Base-by-base conservation (phyloP, 2,113 vertebrate species). In the Calyptommatus sinebrachiatus region DNA sequence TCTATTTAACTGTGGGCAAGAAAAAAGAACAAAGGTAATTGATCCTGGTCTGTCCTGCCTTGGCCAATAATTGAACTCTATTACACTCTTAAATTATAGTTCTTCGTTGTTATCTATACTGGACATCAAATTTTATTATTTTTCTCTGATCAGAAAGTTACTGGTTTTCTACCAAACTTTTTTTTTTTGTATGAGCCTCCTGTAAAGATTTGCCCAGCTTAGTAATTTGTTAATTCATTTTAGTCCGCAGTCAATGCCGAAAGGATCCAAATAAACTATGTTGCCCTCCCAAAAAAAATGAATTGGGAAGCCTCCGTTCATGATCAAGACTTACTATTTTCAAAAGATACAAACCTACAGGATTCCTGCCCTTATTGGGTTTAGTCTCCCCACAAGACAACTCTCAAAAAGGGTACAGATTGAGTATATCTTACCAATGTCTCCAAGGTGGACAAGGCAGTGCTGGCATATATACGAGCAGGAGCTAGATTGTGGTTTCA, bases 391-490 rank as follows among this genome's bases (percentile, higher is more conserved):
- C n/a, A 66, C n/a, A 66, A 18, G 28, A 66, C 53, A 14, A 29
- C 12, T 66, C 65, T 16, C 65, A 29, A 29, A 18, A 5, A 12
- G 5, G 22, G 35, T 31, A 66, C 57, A 45, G 45, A 45, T 72
- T 50, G 20, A 26, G 18, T 26, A 63, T 24, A 24, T 7, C 29
- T 77, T 68, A 99, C 98, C 98, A 1, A 99, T 99, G 94, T 99
- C 98, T 93, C 98, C 98, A 22, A 99, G 97, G 89, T 99, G 98
- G 84, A 99, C 98, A 88, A 99, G 97, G 96, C 98, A 99, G 95
- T 99, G 98, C 96, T 99, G 98, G 96, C 98, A 99, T 95, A 99
- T 99, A 91, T 99, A 99, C 61, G 97, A 98, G 93, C 98, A 99
- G 90, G 98, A 99, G 91, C 98, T 99, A 85, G 98, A 97, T 76